Base-by-base conservation (phyloP, 2,888 invertebrate genomes). In the Ptychoptera albimana region DNA sequence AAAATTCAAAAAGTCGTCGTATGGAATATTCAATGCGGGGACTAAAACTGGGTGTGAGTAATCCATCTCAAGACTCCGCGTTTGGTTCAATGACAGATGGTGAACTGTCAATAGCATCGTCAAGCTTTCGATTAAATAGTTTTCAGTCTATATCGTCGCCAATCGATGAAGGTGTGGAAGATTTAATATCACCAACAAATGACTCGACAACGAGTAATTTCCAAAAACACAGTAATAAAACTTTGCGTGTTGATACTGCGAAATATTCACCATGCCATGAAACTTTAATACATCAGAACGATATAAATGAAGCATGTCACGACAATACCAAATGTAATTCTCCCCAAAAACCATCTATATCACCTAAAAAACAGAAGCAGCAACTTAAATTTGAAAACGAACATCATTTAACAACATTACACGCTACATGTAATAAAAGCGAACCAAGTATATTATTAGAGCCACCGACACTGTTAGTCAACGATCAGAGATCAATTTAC, bases 11-110 rank as follows among this genome's bases (percentile, higher is more conserved):
- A 52, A 63, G 61, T 46, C 59, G 65, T 3, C 60, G 65, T n/a
- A 53, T 65, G 42, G 65, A 66, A 50, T 66, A 66, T 51, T 65
- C 65, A 34, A 56, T 63, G 42, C 60, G 63, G 49, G 63, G 64
- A 38, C 54, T 42, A 23, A 42, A 42, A 16, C 34, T 42, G 34
- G 42, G 43, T 50, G 64, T 63, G 3, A 65, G 64, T 44, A 66
- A 66, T 57, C 65, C 66, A 11, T 66, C 65, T 23, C 65, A 66
- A 53, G 65, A 66, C 46, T 66, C 65, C 8, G 65, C 65, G 8
- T 66, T 66, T 46, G 66, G 65, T 15, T 65, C 65, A 11, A 52
- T 66, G 35, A 66, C 66, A 41, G 65, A 66, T 50, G 65, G 64
- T 47, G 65, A 66, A 52, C 52, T 63, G 13, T 66, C 64, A 35